Percentiles rank a stretch among this genome's conserved stretches.
phyloP scores from a whole-genome alignment of 1,140 invertebrate species.

The Ephestia elutella region DNA sequence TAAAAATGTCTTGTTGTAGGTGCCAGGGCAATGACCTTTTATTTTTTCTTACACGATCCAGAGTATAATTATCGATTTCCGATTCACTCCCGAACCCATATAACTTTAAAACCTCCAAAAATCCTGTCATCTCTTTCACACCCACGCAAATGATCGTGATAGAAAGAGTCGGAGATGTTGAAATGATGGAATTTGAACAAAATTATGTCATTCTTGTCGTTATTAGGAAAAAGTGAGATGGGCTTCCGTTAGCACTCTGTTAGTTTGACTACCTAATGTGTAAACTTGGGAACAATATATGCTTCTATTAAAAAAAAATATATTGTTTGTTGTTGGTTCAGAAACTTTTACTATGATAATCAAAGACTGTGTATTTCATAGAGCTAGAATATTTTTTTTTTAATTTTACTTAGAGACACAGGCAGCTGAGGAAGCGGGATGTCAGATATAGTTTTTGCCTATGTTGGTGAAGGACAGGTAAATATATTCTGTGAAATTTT shows the following conservation, averaged over 20 bases:
- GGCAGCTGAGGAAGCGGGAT: too few species aligned
- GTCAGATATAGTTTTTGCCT: too few species aligned
- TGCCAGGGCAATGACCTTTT: too few species aligned
- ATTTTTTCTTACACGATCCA: constrained; percentile 18
- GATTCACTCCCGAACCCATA: constrained; percentile 13
- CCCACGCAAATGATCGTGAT: not conserved
- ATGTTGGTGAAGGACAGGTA: too few species aligned
- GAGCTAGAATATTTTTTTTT: too few species aligned
- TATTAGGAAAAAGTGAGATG: constrained; percentile 21
- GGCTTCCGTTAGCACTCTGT: constrained; percentile 9
- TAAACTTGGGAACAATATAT: constrained; percentile 6
- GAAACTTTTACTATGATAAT: too few species aligned
- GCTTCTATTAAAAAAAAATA: too few species aligned
- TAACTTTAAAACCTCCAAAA: not conserved
- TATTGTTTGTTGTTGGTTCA: too few species aligned
- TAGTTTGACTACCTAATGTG: constrained; percentile 5
- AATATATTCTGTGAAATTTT: too few species aligned
- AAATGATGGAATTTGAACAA: constrained; percentile 13
- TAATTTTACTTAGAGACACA: too few species aligned
- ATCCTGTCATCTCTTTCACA: constrained; percentile 11
- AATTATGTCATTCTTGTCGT: constrained; percentile 22
- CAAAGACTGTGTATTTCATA: too few species aligned
- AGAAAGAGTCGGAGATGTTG: constrained; percentile 5
- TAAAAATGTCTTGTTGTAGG: too few species aligned
- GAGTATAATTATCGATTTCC: constrained; percentile 14